Percentiles rank a stretch among this genome's conserved stretches.
These are phyloP conservation scores for Eidolon dupreanum DNA, from an alignment of 2,797 vertebrate genomes.

Conservation along the genomic window DNA sequence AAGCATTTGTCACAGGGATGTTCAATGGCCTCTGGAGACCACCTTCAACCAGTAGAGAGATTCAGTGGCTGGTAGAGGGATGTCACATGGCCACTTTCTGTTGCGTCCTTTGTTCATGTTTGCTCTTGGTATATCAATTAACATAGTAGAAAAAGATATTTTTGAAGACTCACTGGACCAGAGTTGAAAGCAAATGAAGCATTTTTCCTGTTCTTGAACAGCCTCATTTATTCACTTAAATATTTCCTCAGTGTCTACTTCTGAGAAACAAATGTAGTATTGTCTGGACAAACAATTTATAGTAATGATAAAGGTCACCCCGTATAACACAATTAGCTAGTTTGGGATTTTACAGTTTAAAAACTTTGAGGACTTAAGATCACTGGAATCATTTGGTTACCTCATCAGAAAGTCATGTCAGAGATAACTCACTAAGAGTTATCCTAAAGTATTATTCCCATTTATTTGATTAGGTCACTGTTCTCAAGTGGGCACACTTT, in stretches of 20 bases:
- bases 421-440: neutral
- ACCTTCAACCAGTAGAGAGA: neutral
- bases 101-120: neutral
- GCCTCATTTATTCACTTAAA: neutral
- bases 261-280: neutral
- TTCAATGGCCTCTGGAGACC: neutral
- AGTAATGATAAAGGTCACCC: neutral
- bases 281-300: neutral
- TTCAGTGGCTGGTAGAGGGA: neutral
- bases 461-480: neutral
- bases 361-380: neutral
- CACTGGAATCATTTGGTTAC: neutral
- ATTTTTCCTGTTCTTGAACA: neutral
- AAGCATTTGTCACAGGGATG: neutral
- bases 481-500: neutral
- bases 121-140: neutral
- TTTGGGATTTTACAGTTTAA: neutral
- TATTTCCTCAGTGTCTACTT: neutral
- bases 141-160: neutral
- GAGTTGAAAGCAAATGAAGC: neutral
- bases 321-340: neutral
- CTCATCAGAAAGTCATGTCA: neutral
- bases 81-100: rapidly evolving
- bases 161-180: neutral
- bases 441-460: neutral